Evolutionary conservation across 2,888 invertebrate genomes (phyloP), one percentile per base, ranked within the genome.

Genomic region (Cotesia congregata): DNA sequence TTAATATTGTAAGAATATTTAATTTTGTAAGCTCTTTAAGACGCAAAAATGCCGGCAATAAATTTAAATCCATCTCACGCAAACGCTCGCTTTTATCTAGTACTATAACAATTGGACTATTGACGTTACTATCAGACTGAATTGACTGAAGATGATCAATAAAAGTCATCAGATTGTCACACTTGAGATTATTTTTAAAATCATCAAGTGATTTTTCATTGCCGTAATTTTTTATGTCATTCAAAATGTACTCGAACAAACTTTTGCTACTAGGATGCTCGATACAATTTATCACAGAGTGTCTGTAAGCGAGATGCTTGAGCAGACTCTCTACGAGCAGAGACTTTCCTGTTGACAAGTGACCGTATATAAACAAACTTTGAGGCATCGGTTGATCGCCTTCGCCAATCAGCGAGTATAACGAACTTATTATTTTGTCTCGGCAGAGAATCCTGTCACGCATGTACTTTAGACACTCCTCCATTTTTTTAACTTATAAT

Each of bases 291-390:
- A 97, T 90, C 61, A 92, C 86, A 41, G 94, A 93, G 83, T 92
- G 90, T 88, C 91, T 92, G 79, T 93, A 92, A 72, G 91, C 86
- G 64, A 93, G 89, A 83, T 90, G 88, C 61, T 90, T 86, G 3
- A 97, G 88, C 9, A 95, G 89, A 7, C 92, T 90, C 73, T 91
- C 91, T 4, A 95, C 87, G 76, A 96, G 92, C 17, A 93, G 88
- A n/a, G 94, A 93, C 91, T 97, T 97, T 40, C 97, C 97, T 30
- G 95, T 95, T 7, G 95, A 94, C 82, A 95, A 93, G 87, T 94
- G 94, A n/a, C 97, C 97, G 87, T 94, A 94, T 74, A 96, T 84
- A 90, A 95, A 96, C 83, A 97, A 90, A 81, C 93, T 92, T 81
- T 93, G 91, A 20, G 94, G 94, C 85, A 94, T 90, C 20, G 92